phyloP scores from a whole-genome alignment of 2,113 vertebrate genomes.

The Illadopsis cleaveri region DNA sequence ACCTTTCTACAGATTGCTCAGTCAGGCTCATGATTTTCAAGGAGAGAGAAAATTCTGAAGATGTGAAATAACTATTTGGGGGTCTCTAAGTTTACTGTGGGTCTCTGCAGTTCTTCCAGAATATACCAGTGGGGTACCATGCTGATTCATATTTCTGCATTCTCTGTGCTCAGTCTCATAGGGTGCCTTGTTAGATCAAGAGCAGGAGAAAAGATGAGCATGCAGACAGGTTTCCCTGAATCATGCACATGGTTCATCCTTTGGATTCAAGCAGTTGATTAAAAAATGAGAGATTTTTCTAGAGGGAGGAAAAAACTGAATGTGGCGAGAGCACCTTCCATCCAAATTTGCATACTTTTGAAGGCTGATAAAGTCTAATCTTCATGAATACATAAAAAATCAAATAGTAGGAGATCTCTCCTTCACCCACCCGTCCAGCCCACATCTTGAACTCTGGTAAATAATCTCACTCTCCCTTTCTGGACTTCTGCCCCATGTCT shows the following conservation, averaged over 20 bases:
- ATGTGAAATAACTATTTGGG: not conserved
- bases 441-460: not conserved
- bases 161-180: not conserved
- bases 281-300: not conserved
- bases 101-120: not conserved
- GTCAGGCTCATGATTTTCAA: not conserved
- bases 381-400: not conserved
- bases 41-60: not conserved
- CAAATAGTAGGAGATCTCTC: not conserved
- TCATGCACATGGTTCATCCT: not conserved
- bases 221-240: not conserved
- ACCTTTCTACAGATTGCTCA: not conserved
- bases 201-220: not conserved
- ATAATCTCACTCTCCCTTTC: not conserved
- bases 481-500: not conserved
- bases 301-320: not conserved
- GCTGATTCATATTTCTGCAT: not conserved
- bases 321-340: not conserved
- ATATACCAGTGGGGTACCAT: not conserved
- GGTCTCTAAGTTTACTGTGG: not conserved
- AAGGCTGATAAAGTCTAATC: not conserved
- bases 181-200: not conserved
- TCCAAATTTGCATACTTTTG: not conserved
- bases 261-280: not conserved
- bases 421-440: accelerated